phyloP scores from a whole-genome alignment of 1,140 invertebrate species.

The Bursaphelenchus mucronatus region DNA sequence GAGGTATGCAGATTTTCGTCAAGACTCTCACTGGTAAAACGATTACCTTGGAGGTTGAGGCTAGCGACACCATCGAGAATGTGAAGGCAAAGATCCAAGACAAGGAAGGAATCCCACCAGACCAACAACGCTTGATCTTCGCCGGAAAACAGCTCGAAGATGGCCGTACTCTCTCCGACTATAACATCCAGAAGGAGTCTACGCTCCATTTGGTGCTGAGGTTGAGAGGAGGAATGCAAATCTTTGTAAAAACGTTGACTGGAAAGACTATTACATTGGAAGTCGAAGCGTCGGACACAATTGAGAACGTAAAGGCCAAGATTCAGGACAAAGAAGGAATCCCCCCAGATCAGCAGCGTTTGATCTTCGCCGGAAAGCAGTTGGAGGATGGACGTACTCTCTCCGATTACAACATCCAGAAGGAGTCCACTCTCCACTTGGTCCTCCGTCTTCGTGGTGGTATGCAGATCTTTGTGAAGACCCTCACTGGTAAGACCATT shows the following conservation, averaged over 20 bases:
- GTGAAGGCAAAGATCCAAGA: slow-evolving; percentile 66
- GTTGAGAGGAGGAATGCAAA: slow-evolving; percentile 72
- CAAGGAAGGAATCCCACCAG: slow-evolving; percentile 66
- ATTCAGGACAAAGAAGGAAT: slow-evolving; percentile 63
- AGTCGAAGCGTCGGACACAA: slow-evolving; percentile 61
- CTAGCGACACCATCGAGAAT: slow-evolving; percentile 66
- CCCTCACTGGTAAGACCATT: slow-evolving; percentile 63
- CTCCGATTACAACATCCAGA: slow-evolving; percentile 71
- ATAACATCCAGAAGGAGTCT: slow-evolving; percentile 68
- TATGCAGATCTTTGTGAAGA: slow-evolving; percentile 67
- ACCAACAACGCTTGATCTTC: slow-evolving; percentile 63
- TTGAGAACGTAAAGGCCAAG: slow-evolving; percentile 64
- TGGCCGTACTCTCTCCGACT: slow-evolving; percentile 71
- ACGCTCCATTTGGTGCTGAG: slow-evolving; percentile 69
- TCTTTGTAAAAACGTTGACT: slow-evolving; percentile 65
- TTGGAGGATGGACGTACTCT: slow-evolving; percentile 63
- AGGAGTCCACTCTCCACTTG: slow-evolving; percentile 65
- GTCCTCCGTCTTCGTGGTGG: slow-evolving; percentile 74
- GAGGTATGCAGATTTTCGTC: slow-evolving; percentile 65
- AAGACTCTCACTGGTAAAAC: slow-evolving; percentile 63
- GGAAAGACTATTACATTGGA: slow-evolving; percentile 60
- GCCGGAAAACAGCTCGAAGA: slow-evolving; percentile 67
- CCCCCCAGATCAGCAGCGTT: slow-evolving; percentile 56
- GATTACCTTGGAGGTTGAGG: slow-evolving; percentile 62
- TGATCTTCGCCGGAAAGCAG: slow-evolving; percentile 62